Evolutionary conservation across 35 echinoderm and acorn worm species (phyloP).

Genomic region (Stichopus chloronotus): DNA sequence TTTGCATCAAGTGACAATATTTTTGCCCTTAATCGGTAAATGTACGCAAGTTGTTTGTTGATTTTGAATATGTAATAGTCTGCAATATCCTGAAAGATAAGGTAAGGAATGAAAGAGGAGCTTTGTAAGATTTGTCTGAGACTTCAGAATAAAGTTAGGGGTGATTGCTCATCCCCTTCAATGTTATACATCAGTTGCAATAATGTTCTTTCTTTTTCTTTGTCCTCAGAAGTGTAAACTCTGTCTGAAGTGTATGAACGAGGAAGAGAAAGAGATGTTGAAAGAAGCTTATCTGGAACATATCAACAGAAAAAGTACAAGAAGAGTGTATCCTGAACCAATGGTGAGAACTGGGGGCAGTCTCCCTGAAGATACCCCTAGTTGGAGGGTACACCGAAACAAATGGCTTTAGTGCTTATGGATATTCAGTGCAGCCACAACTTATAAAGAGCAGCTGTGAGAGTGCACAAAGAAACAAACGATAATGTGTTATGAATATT

Average conservation of each 20-base stretch:
- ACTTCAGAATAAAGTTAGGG: too few relatives aligned
- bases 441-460: not conserved
- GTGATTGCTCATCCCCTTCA: too few relatives aligned
- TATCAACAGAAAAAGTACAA: slow-evolving; percentile 69
- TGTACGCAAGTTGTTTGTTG: too few relatives aligned
- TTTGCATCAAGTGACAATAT: too few relatives aligned
- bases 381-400: not conserved
- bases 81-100: too few relatives aligned
- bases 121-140: too few relatives aligned
- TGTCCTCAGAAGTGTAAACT: slow-evolving; percentile 74
- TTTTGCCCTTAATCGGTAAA: too few relatives aligned
- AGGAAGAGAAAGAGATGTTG: slow-evolving; percentile 61
- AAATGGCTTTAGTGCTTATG: not conserved
- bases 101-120: too few relatives aligned
- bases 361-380: not conserved
- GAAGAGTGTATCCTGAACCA: slow-evolving; percentile 88
- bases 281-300: slow-evolving; percentile 80
- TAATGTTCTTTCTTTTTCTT: not conserved
- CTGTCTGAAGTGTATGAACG: slow-evolving; percentile 75
- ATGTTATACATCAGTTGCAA: too few relatives aligned
- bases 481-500: too few relatives aligned
- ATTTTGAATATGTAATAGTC: too few relatives aligned
- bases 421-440: not conserved
- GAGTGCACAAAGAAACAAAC: not conserved
- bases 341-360: slow-evolving; percentile 48